Conservation (phyloP, 2,888 invertebrate genomes). For the Metacarcinus magister region DNA sequence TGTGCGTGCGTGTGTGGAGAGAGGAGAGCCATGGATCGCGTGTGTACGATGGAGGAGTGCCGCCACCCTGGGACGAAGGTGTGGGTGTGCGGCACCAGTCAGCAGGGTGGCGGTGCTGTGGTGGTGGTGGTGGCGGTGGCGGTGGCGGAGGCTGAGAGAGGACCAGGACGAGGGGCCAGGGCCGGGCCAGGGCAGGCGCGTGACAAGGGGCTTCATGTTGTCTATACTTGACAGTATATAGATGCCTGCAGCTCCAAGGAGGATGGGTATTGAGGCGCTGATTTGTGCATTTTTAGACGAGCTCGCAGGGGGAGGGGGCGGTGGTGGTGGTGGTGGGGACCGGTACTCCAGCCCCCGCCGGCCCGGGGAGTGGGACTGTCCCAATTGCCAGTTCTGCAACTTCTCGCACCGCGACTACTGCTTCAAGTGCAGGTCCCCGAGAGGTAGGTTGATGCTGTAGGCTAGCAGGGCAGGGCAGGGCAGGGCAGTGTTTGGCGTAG, state of each 20-base stretch:
- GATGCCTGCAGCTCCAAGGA: background rate
- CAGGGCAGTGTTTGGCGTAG: background rate
- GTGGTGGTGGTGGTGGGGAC: slow-evolving; percentile 71
- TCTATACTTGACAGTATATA: background rate
- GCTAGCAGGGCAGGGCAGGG: slow-evolving; percentile 1
- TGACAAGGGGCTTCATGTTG: background rate
- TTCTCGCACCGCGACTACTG: slow-evolving; percentile 78
- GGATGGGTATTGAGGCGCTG: background rate
- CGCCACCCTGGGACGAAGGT: background rate
- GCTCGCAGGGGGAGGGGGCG: slow-evolving; percentile 75
- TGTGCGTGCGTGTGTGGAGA: slow-evolving; percentile 13
- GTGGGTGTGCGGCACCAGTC: background rate
- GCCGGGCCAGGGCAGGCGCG: background rate
- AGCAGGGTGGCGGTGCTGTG: background rate
- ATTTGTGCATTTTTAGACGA: slow-evolving; percentile 62
- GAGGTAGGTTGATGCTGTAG: slow-evolving; percentile 71
- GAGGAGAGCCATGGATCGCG: background rate
- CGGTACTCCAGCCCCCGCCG: slow-evolving; percentile 77
- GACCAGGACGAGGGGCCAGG: too few relatives aligned
- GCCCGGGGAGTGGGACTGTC: slow-evolving; percentile 79
- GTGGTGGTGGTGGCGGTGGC: background rate
- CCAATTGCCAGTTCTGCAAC: slow-evolving; percentile 77
- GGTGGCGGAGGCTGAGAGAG: background rate
- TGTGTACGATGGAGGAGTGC: background rate
- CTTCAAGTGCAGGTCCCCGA: slow-evolving; percentile 76